phyloP scores from a whole-genome alignment of 2,797 vertebrate species.

The Poecilia velifera region DNA sequence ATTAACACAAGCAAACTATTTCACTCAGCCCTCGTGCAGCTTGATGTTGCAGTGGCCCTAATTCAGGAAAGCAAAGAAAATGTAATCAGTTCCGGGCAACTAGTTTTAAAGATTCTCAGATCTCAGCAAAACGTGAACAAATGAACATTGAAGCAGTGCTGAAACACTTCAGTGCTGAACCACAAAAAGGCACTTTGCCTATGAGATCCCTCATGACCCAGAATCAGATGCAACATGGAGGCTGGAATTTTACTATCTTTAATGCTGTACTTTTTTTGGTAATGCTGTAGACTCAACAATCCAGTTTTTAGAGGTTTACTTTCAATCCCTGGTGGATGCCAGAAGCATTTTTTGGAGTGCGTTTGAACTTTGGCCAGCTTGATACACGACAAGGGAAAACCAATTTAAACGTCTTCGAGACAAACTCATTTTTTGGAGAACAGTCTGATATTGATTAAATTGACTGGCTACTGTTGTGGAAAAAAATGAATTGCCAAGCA shows the following conservation, averaged over 20 bases:
- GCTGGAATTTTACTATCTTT: not conserved
- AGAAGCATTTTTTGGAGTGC: not conserved
- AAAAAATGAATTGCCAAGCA: too few relatives aligned
- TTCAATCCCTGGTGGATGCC: not conserved
- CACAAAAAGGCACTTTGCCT: not conserved
- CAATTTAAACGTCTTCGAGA: not conserved
- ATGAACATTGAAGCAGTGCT: not conserved
- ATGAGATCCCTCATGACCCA: slow-evolving; percentile 9
- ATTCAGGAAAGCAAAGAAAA: not conserved
- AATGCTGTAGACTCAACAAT: not conserved
- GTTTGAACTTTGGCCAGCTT: slow-evolving; percentile 13
- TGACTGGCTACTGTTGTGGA: too few relatives aligned
- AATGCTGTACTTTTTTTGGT: not conserved
- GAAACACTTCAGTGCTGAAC: slow-evolving; percentile 4
- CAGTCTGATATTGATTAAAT: too few relatives aligned
- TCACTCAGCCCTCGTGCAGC: not conserved
- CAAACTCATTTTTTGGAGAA: too few relatives aligned
- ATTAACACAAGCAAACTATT: not conserved
- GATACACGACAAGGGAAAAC: not conserved
- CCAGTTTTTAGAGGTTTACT: slow-evolving; percentile 7
- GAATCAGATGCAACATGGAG: not conserved
- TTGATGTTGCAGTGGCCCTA: not conserved
- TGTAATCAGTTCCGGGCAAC: not conserved
- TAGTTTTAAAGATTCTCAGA: not conserved
- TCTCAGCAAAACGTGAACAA: not conserved